Percentiles rank a stretch among this genome's conserved stretches.
These are phyloP conservation scores for Odobenus rosmarus DNA, from an alignment of 2,113 vertebrate species.

Conservation along the genomic window DNA sequence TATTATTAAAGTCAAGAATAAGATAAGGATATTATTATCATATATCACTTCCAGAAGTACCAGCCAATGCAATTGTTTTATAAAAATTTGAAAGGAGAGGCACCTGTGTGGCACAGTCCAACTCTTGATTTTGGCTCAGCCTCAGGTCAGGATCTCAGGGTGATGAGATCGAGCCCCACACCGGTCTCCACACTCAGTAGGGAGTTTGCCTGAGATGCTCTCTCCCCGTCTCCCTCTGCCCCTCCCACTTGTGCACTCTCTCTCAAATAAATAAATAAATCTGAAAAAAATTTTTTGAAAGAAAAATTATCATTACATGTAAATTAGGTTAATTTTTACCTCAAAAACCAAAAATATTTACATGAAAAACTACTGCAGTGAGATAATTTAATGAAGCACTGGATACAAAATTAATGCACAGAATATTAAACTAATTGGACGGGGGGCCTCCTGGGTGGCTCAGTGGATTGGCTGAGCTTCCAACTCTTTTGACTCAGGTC, in stretches of 20 bases:
- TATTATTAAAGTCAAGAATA: not conserved
- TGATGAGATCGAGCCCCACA: not conserved
- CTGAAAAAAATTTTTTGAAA: not conserved
- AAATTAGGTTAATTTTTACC: not conserved
- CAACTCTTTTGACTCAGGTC: not conserved
- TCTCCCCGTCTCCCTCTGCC: not conserved
- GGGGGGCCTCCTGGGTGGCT: not conserved
- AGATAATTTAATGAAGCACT: not conserved
- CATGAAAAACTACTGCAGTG: not conserved
- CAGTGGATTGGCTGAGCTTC: not conserved
- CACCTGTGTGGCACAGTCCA: not conserved
- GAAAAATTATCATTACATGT: not conserved
- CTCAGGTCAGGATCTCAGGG: not conserved
- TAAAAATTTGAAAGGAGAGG: not conserved
- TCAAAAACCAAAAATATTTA: not conserved
- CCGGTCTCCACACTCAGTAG: not conserved
- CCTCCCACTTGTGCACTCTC: not conserved
- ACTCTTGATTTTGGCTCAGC: not conserved
- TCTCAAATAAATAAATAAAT: not conserved
- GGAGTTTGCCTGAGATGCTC: not conserved
- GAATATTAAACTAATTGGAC: not conserved
- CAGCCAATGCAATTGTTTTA: not conserved
- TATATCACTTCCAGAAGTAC: not conserved
- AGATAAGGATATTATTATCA: not conserved
- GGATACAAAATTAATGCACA: not conserved